Conservation (phyloP, 2,113 vertebrate species). For the Chaenogobius annularis region DNA sequence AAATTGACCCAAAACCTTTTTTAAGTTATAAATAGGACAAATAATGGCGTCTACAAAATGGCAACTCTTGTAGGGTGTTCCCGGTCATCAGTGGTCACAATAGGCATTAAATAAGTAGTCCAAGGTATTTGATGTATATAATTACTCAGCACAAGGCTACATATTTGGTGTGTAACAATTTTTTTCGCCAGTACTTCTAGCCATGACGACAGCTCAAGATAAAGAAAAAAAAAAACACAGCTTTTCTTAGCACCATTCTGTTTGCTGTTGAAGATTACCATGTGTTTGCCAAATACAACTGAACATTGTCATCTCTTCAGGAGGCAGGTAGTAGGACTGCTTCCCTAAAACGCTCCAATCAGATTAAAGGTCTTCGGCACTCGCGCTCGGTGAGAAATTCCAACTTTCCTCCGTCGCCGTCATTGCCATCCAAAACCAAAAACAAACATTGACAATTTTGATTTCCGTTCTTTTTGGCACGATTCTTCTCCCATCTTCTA, state of each 20-base stretch:
- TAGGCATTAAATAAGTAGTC: too few species aligned
- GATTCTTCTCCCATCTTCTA: conserved; percentile 41
- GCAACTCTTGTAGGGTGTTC: too few species aligned
- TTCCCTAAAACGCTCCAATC: conserved; percentile 79
- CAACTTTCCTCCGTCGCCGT: conserved; percentile 30
- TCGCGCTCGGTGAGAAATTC: conserved; percentile 77
- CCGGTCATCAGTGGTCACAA: too few species aligned
- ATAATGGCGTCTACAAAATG: too few species aligned
- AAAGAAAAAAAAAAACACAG: not conserved
- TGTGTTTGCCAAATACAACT: conserved; percentile 49
- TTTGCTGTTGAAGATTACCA: conserved; percentile 2
- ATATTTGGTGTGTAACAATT: too few species aligned
- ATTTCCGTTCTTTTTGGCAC: conserved; percentile 29
- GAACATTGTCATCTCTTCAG: conserved; percentile 70
- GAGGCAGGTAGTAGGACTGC: conserved; percentile 79
- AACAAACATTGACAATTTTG: conserved; percentile 13
- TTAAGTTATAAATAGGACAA: too few species aligned
- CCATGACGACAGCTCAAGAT: conserved; percentile 5
- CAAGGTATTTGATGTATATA: too few species aligned
- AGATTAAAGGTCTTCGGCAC: conserved; percentile 77
- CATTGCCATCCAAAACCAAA: conserved; percentile 49
- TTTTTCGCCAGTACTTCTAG: not conserved
- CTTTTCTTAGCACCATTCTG: not conserved
- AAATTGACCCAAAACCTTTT: too few species aligned
- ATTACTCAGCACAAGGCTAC: too few species aligned